Evolutionary conservation across 1,140 invertebrate species (phyloP), one percentile per base, ranked within the genome.

Genomic region (Trissolcus basalis): DNA sequence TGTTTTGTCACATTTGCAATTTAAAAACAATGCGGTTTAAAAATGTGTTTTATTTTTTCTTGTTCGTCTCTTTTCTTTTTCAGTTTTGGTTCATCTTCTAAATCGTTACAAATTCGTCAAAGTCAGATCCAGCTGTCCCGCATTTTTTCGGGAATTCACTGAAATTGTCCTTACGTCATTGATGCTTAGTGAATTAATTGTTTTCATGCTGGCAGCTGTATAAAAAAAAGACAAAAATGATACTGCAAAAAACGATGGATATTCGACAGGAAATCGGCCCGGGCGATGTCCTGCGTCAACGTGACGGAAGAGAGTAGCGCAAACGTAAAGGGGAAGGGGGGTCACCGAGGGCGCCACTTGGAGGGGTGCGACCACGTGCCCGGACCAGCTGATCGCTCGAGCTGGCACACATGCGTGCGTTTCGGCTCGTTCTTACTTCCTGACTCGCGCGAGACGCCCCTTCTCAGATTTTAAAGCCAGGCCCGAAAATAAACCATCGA

Each of bases 311-410:
- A 11, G 36, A 39, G 19, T 6, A 27, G 36, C 36, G n/a, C 11
- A 15, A 39, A 11, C 49, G 41, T 4, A 15, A 10, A 27, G 10
- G 47, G 44, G 41, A 55, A 32, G 43, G 4, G 48, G 67, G 54
- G 51, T 16, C 15, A 55, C 11, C 36, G 67, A 15, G 53, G 44
- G 54, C 50, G 64, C 41, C 49, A 44, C 47, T 53, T 15, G 58
- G 63, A 67, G 53, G 55, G 58, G 68, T 68, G 51, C 35, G 48
- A 74, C 56, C 76, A 76, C 78, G 78, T 80, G 79, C 81, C 50
- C 44, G 44, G 72, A 80, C 79, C 83, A 85, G 83, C 84, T 86
- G 83, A 85, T 84, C 82, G 77, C 49, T 60, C 58, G 16, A 36
- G 15, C 53, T 54, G 55, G 47, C 58, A 65, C 71, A 75, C 78